These are phyloP conservation scores for Pachymerium ferrugineum DNA, from an alignment of 2,888 invertebrate species.

Conservation along the genomic window DNA sequence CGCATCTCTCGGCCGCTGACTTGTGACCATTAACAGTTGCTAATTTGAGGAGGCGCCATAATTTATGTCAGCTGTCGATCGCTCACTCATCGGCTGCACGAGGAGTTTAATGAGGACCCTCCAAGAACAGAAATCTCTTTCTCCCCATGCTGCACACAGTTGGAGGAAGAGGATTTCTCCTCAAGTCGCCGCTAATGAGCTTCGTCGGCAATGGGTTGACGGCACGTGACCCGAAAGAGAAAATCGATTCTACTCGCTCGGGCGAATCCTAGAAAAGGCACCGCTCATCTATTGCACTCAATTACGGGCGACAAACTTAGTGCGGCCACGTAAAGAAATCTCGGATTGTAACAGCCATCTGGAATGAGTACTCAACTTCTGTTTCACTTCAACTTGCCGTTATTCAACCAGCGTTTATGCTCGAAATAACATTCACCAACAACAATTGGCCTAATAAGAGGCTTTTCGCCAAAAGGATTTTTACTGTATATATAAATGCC, in stretches of 20 bases:
- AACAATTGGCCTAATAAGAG: too few species aligned
- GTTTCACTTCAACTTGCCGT: background rate
- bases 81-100: conserved; percentile 28
- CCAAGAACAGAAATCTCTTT: background rate
- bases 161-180: conserved; percentile 30
- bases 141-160: background rate
- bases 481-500: too few species aligned
- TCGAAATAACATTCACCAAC: background rate
- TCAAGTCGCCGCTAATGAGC: conserved; percentile 33
- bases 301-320: background rate
- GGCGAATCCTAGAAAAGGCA: conserved; percentile 19
- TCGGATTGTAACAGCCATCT: background rate
- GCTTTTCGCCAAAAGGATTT: too few species aligned
- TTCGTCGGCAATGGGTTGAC: conserved; percentile 30
- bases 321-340: conserved; percentile 19
- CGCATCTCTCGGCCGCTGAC: background rate
- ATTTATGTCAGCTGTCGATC: conserved; percentile 28
- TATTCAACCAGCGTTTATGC: background rate
- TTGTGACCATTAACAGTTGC: conserved; percentile 31
- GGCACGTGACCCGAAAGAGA: conserved; percentile 31
- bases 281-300: conserved; percentile 19
- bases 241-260: conserved; percentile 2
- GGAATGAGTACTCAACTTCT: background rate
- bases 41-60: conserved; percentile 26
- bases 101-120: conserved; percentile 16